Conservation (phyloP, 64 coral and sea anemone species). For the Cladopsammia gracilis region DNA sequence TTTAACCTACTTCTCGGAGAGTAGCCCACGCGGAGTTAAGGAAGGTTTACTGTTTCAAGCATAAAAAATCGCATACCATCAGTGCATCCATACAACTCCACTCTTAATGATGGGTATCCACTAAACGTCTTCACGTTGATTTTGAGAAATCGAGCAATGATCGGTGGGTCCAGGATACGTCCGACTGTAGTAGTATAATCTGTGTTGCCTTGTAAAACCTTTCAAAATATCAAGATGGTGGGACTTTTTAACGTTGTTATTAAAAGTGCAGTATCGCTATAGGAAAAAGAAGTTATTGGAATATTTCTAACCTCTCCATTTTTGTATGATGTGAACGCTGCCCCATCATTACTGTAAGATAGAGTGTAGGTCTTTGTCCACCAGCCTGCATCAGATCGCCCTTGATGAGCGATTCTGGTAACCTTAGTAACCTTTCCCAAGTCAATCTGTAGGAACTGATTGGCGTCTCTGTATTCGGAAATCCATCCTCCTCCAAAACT, state of each 20-base stretch:
- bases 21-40: no score
- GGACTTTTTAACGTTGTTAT: no score
- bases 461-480: neutral
- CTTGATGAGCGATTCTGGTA: slow-evolving; percentile 28
- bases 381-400: slow-evolving; percentile 21
- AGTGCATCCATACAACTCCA: slow-evolving; percentile 77
- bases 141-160: slow-evolving; percentile 60
- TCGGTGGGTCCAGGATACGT: slow-evolving; percentile 37
- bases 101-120: slow-evolving; percentile 32
- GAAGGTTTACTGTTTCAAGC: neutral
- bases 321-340: neutral
- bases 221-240: no score
- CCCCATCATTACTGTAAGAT: slow-evolving; percentile 37
- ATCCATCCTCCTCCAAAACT: neutral
- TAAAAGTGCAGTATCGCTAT: no score
- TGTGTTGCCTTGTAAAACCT: slow-evolving; percentile 67
- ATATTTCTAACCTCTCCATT: neutral
- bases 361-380: slow-evolving; percentile 31
- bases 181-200: slow-evolving; percentile 22
- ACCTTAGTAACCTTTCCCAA: slow-evolving; percentile 41
- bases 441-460: slow-evolving; percentile 47
- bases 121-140: slow-evolving; percentile 35
- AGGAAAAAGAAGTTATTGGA: no score
- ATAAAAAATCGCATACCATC: neutral
- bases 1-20: no score